phyloP scores from a whole-genome alignment of 2,113 vertebrate species.

The Asarcornis scutulata region DNA sequence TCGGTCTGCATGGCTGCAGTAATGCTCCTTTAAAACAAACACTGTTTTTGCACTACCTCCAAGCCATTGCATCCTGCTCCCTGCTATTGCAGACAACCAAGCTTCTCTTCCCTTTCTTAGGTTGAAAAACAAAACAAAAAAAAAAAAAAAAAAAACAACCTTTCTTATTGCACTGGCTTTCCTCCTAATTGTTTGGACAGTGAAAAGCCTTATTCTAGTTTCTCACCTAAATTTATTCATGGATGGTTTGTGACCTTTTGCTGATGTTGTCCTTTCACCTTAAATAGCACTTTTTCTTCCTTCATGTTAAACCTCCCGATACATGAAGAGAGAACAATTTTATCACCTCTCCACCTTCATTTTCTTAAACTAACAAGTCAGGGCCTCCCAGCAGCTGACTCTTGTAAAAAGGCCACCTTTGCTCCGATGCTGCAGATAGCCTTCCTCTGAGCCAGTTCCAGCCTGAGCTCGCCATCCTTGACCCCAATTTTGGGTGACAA shows the following conservation, averaged over 20 bases:
- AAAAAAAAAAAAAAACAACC: fast-evolving
- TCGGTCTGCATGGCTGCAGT: background rate
- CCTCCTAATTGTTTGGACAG: background rate
- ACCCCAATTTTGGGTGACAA: background rate
- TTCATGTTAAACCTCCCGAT: constrained; percentile 17
- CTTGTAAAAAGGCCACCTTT: background rate
- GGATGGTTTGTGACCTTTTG: constrained; percentile 28
- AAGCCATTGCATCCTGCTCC: background rate
- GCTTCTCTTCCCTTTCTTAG: background rate
- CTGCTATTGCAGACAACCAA: background rate
- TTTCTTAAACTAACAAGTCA: background rate
- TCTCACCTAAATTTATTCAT: constrained; percentile 23
- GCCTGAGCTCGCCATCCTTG: background rate
- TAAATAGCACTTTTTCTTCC: constrained; percentile 5
- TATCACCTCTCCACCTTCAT: constrained; percentile 24
- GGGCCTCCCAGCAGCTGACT: background rate
- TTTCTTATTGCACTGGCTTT: background rate
- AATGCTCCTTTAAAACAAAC: background rate
- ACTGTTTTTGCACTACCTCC: background rate
- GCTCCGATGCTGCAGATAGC: background rate
- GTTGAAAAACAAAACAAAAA: background rate
- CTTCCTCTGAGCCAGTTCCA: background rate
- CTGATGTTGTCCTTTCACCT: constrained; percentile 34
- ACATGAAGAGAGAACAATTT: constrained; percentile 1
- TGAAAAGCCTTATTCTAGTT: background rate